Percentiles rank a stretch among this genome's conserved stretches.
phyloP scores from a whole-genome alignment of 1,140 invertebrate genomes.

The Cyclargus thomasi region DNA sequence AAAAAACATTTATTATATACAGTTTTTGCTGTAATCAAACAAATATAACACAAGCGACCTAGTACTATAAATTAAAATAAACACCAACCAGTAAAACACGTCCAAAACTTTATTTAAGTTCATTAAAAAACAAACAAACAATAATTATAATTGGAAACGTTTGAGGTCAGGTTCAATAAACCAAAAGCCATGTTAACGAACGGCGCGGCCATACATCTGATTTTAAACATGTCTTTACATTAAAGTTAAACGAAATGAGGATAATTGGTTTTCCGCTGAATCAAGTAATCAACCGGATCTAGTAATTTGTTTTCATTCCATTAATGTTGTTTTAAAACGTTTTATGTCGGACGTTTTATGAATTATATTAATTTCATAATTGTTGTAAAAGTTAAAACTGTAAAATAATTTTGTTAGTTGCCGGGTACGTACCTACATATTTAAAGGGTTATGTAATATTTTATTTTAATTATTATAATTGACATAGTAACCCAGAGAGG shows the following conservation, averaged over 20 bases:
- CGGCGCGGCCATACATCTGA: constrained; percentile 34
- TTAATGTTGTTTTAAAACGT: constrained; percentile 15
- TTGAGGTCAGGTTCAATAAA: not conserved
- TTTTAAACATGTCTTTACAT: constrained; percentile 43
- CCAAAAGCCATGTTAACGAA: constrained; percentile 31
- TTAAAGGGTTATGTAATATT: too few species aligned
- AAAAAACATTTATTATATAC: too few species aligned
- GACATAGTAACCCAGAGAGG: too few species aligned
- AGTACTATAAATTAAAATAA: too few species aligned
- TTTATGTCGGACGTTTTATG: not conserved
- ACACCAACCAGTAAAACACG: not conserved
- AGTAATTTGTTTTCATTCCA: constrained; percentile 36
- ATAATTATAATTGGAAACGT: constrained; percentile 4
- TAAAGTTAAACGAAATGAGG: constrained; percentile 42
- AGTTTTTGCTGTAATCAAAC: too few species aligned
- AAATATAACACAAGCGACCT: too few species aligned
- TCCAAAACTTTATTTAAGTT: not conserved
- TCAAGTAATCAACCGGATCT: constrained; percentile 26
- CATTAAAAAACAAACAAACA: constrained; percentile 4
- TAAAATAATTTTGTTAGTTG: too few species aligned
- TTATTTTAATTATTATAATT: too few species aligned
- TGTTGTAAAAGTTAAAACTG: too few species aligned
- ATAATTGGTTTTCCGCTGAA: constrained; percentile 38
- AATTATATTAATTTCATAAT: not conserved
- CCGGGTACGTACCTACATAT: too few species aligned